Conservation (phyloP, 1,140 invertebrate species). For the Phocides pigmalion region DNA sequence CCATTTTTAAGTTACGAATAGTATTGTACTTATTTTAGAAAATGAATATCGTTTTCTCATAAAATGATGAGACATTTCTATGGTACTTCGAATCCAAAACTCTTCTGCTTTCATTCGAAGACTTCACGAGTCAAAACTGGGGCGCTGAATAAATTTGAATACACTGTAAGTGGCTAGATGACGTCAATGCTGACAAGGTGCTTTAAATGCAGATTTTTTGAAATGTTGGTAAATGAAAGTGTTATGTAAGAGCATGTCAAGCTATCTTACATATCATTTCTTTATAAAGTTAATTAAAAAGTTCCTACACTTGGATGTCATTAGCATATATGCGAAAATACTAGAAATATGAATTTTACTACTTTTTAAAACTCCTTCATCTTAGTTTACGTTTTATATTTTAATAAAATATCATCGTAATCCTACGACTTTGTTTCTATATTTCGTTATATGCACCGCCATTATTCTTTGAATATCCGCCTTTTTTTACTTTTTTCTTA, state of each 20-base stretch:
- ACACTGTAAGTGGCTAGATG: slow-evolving; percentile 23
- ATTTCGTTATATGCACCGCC: no score
- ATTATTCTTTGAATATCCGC: no score
- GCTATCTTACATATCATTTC: neutral
- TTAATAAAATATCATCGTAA: no score
- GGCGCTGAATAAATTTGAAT: slow-evolving; percentile 30
- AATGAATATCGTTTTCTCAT: neutral
- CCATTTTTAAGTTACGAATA: no score
- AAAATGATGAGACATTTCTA: slow-evolving; percentile 20
- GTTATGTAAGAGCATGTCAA: neutral
- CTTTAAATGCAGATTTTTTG: slow-evolving; percentile 16
- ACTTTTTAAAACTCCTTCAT: no score
- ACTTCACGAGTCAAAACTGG: slow-evolving; percentile 24
- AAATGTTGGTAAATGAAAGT: slow-evolving; percentile 1
- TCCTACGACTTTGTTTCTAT: no score
- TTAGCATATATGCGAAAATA: no score
- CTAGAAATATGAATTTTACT: no score
- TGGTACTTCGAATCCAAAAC: slow-evolving; percentile 17
- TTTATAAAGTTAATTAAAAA: neutral
- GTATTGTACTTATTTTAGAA: no score
- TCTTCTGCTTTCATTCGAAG: slow-evolving; percentile 28
- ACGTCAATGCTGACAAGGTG: slow-evolving; percentile 15
- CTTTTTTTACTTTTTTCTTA: no score
- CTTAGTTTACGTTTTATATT: no score
- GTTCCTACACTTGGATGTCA: no score